Percentiles rank a stretch among this genome's conserved stretches.
Conservation (phyloP, 2,888 invertebrate species). For the Diaprepes abbreviatus region DNA sequence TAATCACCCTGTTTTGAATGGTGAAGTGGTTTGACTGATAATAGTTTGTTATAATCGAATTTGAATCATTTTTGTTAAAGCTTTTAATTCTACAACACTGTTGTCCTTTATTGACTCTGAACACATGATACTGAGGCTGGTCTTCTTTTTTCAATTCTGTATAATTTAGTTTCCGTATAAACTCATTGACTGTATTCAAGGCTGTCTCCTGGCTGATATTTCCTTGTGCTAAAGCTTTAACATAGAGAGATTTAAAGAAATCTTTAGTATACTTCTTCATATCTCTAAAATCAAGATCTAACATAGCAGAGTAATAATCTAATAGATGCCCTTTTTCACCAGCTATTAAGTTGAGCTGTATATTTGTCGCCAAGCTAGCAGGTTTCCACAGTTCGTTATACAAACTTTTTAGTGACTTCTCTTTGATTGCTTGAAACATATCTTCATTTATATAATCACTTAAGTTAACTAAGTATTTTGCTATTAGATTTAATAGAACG, state of each 20-base stretch:
- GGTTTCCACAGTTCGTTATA: slow-evolving; percentile 84
- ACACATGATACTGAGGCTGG: slow-evolving; percentile 72
- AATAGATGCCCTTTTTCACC: slow-evolving; percentile 77
- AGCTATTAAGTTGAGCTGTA: slow-evolving; percentile 66
- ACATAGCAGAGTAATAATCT: slow-evolving; percentile 75
- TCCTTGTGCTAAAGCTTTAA: slow-evolving; percentile 85
- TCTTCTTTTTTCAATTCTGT: slow-evolving; percentile 67
- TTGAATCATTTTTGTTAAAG: slow-evolving; percentile 80
- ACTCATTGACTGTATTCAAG: slow-evolving; percentile 72
- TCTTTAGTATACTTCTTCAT: slow-evolving; percentile 73
- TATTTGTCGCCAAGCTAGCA: slow-evolving; percentile 77
- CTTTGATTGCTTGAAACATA: slow-evolving; percentile 81
- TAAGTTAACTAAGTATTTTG: slow-evolving; percentile 75
- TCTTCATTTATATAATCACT: slow-evolving; percentile 71
- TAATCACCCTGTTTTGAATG: slow-evolving; percentile 74
- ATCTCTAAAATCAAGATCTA: slow-evolving; percentile 71
- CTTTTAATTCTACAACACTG: slow-evolving; percentile 77
- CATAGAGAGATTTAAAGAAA: slow-evolving; percentile 75
- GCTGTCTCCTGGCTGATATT: slow-evolving; percentile 79
- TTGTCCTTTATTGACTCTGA: slow-evolving; percentile 78
- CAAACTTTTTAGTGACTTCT: slow-evolving; percentile 75
- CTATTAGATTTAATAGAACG: slow-evolving; percentile 78
- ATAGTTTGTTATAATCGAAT: slow-evolving; percentile 88
- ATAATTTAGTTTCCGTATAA: slow-evolving; percentile 73
- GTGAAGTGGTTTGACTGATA: slow-evolving; percentile 82